Base-by-base conservation (phyloP, 2,113 vertebrate genomes). In the Salvelinus alpinus region DNA sequence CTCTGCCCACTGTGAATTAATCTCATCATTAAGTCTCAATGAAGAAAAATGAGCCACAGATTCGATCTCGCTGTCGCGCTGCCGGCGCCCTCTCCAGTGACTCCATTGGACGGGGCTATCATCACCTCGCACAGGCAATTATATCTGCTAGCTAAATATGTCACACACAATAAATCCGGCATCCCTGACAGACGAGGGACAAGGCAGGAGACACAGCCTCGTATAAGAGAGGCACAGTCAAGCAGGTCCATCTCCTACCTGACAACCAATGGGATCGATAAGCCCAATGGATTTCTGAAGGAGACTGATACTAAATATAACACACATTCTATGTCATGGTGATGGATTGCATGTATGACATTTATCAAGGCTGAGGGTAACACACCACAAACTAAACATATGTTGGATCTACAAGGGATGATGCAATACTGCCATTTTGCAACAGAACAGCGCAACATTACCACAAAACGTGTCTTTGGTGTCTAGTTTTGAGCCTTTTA, bases 121-220 rank as follows among this genome's bases (percentile, higher is more conserved):
- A 89, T 82, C 88, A 85, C 79, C 84, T 87, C 76, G 64, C 80
- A 80, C 71, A 78, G 77, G 80, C 84, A 87, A 91, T 91, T 90
- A 92, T 87, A 91, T 91, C 84, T 88, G 85, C 81, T 84, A 82
- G 89, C 88, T 89, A 88, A 90, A 91, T 89, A 91, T 90, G 89
- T 91, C 88, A 89, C 85, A 89, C 76, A 77, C 79, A 85, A 91
- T 88, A 90, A 90, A 91, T 90, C 84, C 89, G 80, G 83, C 81
- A 80, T 80, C 87, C 82, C 78, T 88, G 86, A 87, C 82, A 90
- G 88, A 88, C 77, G 14, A 74, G 75, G 74, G 80, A 85, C 78
- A 65, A 70, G 75, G 74, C 60, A 51, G 78, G 79, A 82, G 81
- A 73, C 84, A 67, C 79, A 83, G 78, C 70, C 60, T 64, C 34